phyloP scores from a whole-genome alignment of 2,888 invertebrate genomes.

The Epicampocera succincta region DNA sequence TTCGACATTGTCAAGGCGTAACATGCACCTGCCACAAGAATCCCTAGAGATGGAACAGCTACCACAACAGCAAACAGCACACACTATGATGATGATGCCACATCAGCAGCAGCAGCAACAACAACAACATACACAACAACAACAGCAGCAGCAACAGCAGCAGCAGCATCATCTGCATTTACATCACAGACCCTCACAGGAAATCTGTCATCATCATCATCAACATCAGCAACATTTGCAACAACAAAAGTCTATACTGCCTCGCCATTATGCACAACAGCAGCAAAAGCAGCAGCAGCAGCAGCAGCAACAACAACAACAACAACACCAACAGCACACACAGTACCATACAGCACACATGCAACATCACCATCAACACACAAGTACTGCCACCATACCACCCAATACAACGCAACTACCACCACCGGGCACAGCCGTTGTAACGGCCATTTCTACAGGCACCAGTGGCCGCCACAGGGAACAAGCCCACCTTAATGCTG shows the following conservation, averaged over 20 bases:
- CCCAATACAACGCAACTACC: slow-evolving; percentile 67
- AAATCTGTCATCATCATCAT: slow-evolving; percentile 79
- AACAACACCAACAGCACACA: slow-evolving; percentile 65
- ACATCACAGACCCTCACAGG: slow-evolving; percentile 71
- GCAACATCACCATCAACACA: slow-evolving; percentile 65
- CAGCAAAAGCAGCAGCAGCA: slow-evolving; percentile 63
- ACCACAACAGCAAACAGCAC: slow-evolving; percentile 59
- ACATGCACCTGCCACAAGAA: slow-evolving; percentile 73
- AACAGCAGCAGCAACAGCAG: slow-evolving; percentile 67
- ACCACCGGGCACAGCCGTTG: slow-evolving; percentile 63
- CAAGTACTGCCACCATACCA: slow-evolving; percentile 71
- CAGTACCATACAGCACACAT: slow-evolving; percentile 70
- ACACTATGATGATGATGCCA: slow-evolving; percentile 51
- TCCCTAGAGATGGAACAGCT: slow-evolving; percentile 78
- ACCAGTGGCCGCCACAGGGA: slow-evolving; percentile 54
- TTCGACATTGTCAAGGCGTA: slow-evolving; percentile 75
- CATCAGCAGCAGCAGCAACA: slow-evolving; percentile 30
- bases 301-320: too few relatives aligned
- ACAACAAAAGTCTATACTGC: slow-evolving; percentile 70
- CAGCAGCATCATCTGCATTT: slow-evolving; percentile 71
- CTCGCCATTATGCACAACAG: slow-evolving; percentile 55
- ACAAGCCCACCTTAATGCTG: slow-evolving; percentile 36
- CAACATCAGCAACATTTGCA: slow-evolving; percentile 79
- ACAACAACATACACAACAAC: slow-evolving; percentile 64
- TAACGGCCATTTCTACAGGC: slow-evolving; percentile 64